Evolutionary conservation across 2,888 invertebrate species (phyloP), one percentile per base, ranked within the genome.

Genomic region (Serripes groenlandicus): DNA sequence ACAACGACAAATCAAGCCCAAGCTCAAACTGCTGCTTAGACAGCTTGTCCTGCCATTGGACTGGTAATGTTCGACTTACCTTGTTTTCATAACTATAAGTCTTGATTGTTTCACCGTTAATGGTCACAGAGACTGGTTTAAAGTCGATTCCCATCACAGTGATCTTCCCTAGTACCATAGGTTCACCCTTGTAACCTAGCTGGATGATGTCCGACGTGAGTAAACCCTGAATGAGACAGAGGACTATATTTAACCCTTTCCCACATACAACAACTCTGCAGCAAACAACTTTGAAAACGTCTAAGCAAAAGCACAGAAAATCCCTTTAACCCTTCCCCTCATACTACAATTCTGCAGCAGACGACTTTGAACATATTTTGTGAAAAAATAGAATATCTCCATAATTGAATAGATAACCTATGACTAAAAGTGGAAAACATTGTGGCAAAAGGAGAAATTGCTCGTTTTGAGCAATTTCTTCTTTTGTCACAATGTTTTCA

Each of bases 121-220:
- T 72, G n/a, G 75, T 77, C n/a, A 89, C 85, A 26, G 76, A 79
- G 18, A 75, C 71, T 1, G 89, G 89, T 9, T 49, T 49, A n/a
- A 49, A 66, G 3, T 68, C 69, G 9, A 89, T 78, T 3, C 88
- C 88, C 23, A 85, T 54, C 18, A 89, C 77, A 28, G 58, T 72
- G 28, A 86, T 78, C n/a, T 78, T 35, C 2, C 78, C 82, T 7
- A 87, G 78, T 3, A 70, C 64, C 78, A 84, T 82, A 11, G 82
- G 64, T 52, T 84, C 84, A 21, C 64, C 32, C 30, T 21, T 58
- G 75, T 84, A 84, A 21, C 84, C 82, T 32, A 69, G n/a, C 15
- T 37, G 9, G n/a, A 52, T 34, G n/a, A 84, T 34, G 2, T 60
- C 58, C 0, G 78, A 75, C 32, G 58, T 68, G 37, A 85, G 58